Base-by-base conservation (phyloP, 2,888 invertebrate species). In the Hirtodrosophila alboralis region DNA sequence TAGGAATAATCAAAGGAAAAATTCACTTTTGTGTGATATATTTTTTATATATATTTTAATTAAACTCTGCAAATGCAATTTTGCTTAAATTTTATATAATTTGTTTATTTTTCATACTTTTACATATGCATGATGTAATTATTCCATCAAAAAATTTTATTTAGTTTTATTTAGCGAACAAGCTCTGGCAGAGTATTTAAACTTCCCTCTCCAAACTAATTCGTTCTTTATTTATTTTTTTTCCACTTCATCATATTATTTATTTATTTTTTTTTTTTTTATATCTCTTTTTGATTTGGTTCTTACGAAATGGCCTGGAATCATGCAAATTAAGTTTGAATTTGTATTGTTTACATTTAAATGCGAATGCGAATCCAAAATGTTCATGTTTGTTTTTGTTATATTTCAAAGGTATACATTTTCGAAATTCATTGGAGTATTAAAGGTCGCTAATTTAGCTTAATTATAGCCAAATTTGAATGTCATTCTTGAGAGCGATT, bases 391-490 rank as follows among this genome's bases (percentile, higher is more conserved):
- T 74, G 53, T 62, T 51, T 65, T 56, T 23, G 27, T 27, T 40
- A 16, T 69, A 6, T 40, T 65, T 21, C 27, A 4, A 62, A 31
- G 40, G 68, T 53, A 60, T 43, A 47, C 31, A 57, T 23, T 43
- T 43, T 27, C n/a, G 57, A 59, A 56, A 53, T 72, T 53, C 43
- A 56, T 54, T 52, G 44, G 30, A 56, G 43, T 38, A 21, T 33
- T 48, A 61, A 63, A 69, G 74, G 69, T 78, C 75, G 67, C 75
- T 60, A 79, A 84, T 79, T 83, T 67, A 62, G 48, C 70, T 65
- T 80, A 80, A 80, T 86, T 86, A 84, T 86, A 79, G 61, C 54
- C 65, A 74, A n/a, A n/a, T 75, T 57, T 58, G 62, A 66, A 72
- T 85, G 80, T 79, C 80, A 83, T 83, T 63, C 44, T 34, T 40